These are phyloP conservation scores for Polietes domitor DNA, from an alignment of 2,888 invertebrate species.

Conservation along the genomic window DNA sequence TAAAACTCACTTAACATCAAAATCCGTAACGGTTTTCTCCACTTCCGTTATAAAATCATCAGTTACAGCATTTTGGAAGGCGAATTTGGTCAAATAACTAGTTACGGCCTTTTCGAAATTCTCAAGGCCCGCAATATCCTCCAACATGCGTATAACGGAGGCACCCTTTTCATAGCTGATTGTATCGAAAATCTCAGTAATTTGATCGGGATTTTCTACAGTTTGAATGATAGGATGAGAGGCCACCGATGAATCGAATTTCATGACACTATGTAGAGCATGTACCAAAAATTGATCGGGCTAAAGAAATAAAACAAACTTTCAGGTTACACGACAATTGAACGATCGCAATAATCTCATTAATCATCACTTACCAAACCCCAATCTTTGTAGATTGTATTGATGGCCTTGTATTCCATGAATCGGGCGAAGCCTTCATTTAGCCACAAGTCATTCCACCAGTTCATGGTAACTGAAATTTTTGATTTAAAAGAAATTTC, in stretches of 20 bases:
- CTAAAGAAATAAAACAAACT: slow-evolving; percentile 84
- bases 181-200: slow-evolving; percentile 93
- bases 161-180: slow-evolving; percentile 97
- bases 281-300: slow-evolving; percentile 88
- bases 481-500: background rate
- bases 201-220: slow-evolving; percentile 93
- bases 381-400: slow-evolving; percentile 89
- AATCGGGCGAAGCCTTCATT: slow-evolving; percentile 96
- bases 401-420: slow-evolving; percentile 90
- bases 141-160: slow-evolving; percentile 93
- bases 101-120: slow-evolving; percentile 88
- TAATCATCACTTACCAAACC: slow-evolving; percentile 84
- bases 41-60: slow-evolving; percentile 85
- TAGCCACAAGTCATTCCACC: slow-evolving; percentile 97
- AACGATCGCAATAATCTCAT: too few species aligned
- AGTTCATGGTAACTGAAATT: slow-evolving; percentile 91
- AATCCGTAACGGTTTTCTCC: slow-evolving; percentile 82
- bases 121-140: slow-evolving; percentile 86
- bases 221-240: slow-evolving; percentile 95
- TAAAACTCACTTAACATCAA: slow-evolving; percentile 81
- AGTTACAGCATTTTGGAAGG: slow-evolving; percentile 90
- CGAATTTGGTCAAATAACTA: slow-evolving; percentile 86
- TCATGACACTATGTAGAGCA: slow-evolving; percentile 88
- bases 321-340: too few species aligned
- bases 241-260: slow-evolving; percentile 88